phyloP scores from a whole-genome alignment of 1,140 invertebrate species.

The Rhopalosiphum maidis region DNA sequence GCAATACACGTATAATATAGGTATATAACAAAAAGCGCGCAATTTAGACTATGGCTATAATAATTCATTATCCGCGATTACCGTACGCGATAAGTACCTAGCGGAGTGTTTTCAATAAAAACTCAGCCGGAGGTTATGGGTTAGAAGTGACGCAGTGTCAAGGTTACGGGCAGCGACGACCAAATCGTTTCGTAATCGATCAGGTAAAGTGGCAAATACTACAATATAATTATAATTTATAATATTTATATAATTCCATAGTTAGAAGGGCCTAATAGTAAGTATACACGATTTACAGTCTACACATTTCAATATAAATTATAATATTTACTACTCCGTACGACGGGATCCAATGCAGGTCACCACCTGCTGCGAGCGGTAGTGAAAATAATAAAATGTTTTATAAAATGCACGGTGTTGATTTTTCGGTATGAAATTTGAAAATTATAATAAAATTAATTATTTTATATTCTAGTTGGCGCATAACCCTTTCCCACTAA shows the following conservation, averaged over 20 bases:
- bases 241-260: neutral
- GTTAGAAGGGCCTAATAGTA: neutral
- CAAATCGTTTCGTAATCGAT: neutral
- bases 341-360: too few relatives aligned
- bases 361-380: too few relatives aligned
- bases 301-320: too few relatives aligned
- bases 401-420: too few relatives aligned
- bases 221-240: neutral
- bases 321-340: too few relatives aligned
- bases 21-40: neutral
- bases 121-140: neutral
- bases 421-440: too few relatives aligned
- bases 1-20: neutral
- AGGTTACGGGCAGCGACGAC: neutral
- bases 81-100: neutral
- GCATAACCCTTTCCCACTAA: too few relatives aligned
- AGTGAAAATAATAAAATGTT: too few relatives aligned
- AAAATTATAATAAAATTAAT: too few relatives aligned
- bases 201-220: neutral
- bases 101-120: neutral
- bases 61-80: neutral
- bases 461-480: too few relatives aligned
- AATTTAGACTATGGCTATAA: neutral
- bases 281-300: neutral
- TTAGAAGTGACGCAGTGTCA: constrained; percentile 31